These are phyloP conservation scores for Drosophila punjabiensis DNA, from an alignment of 1,140 invertebrate species.

Conservation along the genomic window DNA sequence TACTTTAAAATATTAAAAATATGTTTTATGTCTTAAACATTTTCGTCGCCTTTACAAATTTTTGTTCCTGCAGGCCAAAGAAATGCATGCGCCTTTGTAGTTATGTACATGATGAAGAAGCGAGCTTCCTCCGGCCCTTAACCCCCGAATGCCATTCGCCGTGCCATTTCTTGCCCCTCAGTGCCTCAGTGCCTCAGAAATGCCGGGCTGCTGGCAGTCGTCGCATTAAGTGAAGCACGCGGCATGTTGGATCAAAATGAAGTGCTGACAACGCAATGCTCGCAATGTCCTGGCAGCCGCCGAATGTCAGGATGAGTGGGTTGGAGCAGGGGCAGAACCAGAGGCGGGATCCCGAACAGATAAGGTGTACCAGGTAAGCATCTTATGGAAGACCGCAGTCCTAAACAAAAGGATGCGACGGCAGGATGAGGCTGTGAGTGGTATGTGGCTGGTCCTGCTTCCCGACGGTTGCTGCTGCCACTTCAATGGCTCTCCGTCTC, in stretches of 20 bases:
- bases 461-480: constrained; percentile 39
- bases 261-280: constrained; percentile 78
- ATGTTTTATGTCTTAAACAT: background rate
- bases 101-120: constrained; percentile 62
- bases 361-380: constrained; percentile 63
- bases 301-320: constrained; percentile 29
- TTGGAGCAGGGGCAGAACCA: background rate
- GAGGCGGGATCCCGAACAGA: background rate
- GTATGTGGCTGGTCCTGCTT: constrained; percentile 41
- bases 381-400: constrained; percentile 69
- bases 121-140: background rate
- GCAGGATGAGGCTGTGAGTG: constrained; percentile 10
- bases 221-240: constrained; percentile 80
- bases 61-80: constrained; percentile 29
- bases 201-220: constrained; percentile 54
- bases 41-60: constrained; percentile 1
- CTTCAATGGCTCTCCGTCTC: constrained; percentile 41
- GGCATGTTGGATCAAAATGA: constrained; percentile 81
- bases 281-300: constrained; percentile 41
- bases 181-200: constrained; percentile 1
- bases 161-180: constrained; percentile 10
- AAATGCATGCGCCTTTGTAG: constrained; percentile 59
- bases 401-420: constrained; percentile 67
- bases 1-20: background rate
- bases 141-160: constrained; percentile 12